Evolutionary conservation across 2,113 vertebrate genomes (phyloP).

Genomic region (Fregetta grallaria): DNA sequence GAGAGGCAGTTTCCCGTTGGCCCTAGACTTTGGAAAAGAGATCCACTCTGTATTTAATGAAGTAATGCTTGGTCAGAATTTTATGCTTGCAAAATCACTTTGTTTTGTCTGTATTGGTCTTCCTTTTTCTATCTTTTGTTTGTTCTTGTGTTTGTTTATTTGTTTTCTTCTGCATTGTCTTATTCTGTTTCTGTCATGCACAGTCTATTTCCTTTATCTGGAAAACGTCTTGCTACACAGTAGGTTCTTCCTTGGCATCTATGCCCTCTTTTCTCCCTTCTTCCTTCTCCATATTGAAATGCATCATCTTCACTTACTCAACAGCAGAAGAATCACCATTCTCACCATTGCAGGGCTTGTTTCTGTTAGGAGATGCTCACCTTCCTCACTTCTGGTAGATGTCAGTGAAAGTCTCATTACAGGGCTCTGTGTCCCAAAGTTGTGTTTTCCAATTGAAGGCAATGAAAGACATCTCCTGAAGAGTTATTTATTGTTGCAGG

Average conservation of each 20-base stretch:
- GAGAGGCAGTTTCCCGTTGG: neutral
- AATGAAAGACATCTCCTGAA: neutral
- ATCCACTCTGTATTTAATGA: neutral
- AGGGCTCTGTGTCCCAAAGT: neutral
- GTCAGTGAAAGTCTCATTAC: neutral
- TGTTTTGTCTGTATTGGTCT: neutral
- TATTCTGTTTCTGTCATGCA: neutral
- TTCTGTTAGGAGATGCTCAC: neutral
- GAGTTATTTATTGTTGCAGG: neutral
- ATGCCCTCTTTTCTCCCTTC: neutral
- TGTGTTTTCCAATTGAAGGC: neutral
- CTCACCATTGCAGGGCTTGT: neutral
- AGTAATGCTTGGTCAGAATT: neutral
- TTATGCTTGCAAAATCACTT: neutral
- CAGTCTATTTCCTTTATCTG: neutral
- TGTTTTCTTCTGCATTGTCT: neutral
- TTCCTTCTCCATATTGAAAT: neutral
- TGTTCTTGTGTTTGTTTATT: neutral
- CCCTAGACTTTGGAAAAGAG: neutral
- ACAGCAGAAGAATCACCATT: neutral
- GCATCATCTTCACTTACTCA: neutral
- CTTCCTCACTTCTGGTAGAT: neutral
- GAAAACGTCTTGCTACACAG: rapidly evolving
- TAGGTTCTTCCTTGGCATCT: neutral
- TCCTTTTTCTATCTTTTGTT: rapidly evolving